Percentiles rank a stretch among this genome's conserved stretches.
Conservation (phyloP, 2,113 vertebrate species). For the Nematolebias whitei region DNA sequence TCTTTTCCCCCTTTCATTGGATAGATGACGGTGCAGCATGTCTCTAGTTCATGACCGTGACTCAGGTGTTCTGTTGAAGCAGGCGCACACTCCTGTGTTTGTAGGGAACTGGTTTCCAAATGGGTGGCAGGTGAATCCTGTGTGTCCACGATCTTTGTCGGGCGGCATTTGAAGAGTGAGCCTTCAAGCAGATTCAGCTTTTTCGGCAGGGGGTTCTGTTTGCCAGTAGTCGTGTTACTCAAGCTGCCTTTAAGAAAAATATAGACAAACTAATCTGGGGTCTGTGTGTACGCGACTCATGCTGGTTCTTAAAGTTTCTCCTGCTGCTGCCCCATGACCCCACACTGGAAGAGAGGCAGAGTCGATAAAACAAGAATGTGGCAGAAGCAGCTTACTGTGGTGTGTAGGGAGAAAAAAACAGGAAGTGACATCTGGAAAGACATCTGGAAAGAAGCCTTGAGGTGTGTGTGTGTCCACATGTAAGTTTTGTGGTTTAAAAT, state of each 20-base stretch:
- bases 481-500: constrained; percentile 9
- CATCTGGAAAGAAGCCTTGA: constrained; percentile 66
- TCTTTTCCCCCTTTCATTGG: not conserved
- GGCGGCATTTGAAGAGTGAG: not conserved
- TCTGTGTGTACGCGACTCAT: constrained; percentile 7
- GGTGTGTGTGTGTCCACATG: constrained; percentile 30
- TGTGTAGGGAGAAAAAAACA: constrained; percentile 46
- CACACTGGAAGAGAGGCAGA: constrained; percentile 16
- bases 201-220: not conserved
- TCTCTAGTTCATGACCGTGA: not conserved
- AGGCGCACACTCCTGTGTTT: not conserved
- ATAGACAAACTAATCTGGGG: not conserved
- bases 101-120: constrained; percentile 7
- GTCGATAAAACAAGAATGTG: constrained; percentile 9
- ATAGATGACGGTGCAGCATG: not conserved
- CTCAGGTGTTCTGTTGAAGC: not conserved
- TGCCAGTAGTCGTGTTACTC: not conserved
- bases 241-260: not conserved
- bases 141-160: constrained; percentile 8
- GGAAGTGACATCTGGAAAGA: constrained; percentile 74
- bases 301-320: constrained; percentile 5
- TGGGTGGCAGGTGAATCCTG: constrained; percentile 11
- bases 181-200: not conserved
- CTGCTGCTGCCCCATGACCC: constrained; percentile 5
- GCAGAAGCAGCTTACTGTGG: constrained; percentile 26